Base-by-base conservation (phyloP, 2,888 invertebrate genomes). In the Zhuqinia jingwanae region DNA sequence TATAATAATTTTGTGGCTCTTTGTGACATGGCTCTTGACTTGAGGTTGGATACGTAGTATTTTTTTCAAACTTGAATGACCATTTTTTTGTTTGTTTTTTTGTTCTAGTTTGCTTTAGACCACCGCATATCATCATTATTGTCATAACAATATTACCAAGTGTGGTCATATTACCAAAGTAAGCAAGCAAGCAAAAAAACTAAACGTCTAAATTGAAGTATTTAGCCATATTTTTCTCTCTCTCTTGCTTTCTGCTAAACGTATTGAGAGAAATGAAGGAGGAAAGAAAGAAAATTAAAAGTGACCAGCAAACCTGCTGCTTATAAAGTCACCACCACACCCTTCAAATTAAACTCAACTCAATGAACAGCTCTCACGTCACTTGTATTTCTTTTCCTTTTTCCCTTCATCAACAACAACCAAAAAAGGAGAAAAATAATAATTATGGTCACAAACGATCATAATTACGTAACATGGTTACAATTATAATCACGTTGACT, bases 141-240 rank as follows among this genome's bases (percentile, higher is more conserved):
- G 25, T 73, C 50, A 27, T 73, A n/a, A n/a, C n/a, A 53, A 50
- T 73, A 15, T 25, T 70, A n/a, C 50, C 50, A 45, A 45, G 68
- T 22, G 27, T 73, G 50, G 27, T 30, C 73, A 73, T 27, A n/a
- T n/a, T n/a, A n/a, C n/a, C n/a, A n/a, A n/a, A n/a, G n/a, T n/a
- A n/a, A n/a, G n/a, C n/a, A n/a, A n/a, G n/a, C n/a, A n/a, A n/a
- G 17, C 3, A 6, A 10, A n/a, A 65, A 2, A 73, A 27, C 27
- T n/a, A 15, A 73, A 73, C 73, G 73, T 73, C 53, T 53, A 73
- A 73, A n/a, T 73, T 53, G 8, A 47, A 22, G 60, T 63, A 36
- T 10, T 22, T n/a, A 13, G 20, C 20, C 22, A 1, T 20, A 11
- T n/a, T n/a, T n/a, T n/a, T n/a, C n/a, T n/a, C n/a, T n/a, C n/a